A percentile compares a stretch with the other conserved stretches of the same genome.
phyloP scores from a whole-genome alignment of 2,797 vertebrate genomes.

The Paratrypauchen microcephalus region DNA sequence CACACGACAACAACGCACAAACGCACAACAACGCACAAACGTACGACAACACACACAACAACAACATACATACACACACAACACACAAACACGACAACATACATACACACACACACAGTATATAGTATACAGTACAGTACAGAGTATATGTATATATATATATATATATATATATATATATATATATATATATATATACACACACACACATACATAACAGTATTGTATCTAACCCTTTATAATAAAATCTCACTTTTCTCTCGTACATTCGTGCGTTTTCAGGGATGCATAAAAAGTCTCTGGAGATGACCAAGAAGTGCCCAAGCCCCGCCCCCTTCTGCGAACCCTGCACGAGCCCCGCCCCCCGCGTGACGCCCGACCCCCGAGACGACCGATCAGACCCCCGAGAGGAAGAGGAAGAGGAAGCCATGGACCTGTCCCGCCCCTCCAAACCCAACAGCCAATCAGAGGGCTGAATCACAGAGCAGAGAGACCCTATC shows the following conservation, averaged over 20 bases:
- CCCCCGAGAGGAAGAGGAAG: conserved; percentile 35
- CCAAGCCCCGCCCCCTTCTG: conserved; percentile 70
- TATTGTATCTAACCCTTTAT: too few relatives aligned
- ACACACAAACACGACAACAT: too few relatives aligned
- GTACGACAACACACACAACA: neutral
- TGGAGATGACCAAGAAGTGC: conserved; percentile 80
- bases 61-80: neutral
- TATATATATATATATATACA: too few relatives aligned
- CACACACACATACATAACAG: too few relatives aligned
- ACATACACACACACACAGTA: too few relatives aligned
- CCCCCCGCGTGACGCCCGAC: conserved; percentile 19
- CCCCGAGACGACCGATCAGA: conserved; percentile 28
- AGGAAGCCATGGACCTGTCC: conserved; percentile 89
- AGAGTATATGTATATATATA: too few relatives aligned
- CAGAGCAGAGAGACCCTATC: neutral
- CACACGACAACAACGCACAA: neutral
- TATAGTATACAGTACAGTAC: too few relatives aligned
- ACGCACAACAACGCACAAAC: neutral
- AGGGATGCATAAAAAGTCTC: conserved; percentile 97
- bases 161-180: too few relatives aligned
- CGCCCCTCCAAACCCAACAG: conserved; percentile 79
- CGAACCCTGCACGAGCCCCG: neutral
- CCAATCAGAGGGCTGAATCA: conserved; percentile 64
- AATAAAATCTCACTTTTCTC: too few relatives aligned
- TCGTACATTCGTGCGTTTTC: conserved; percentile 7